Evolutionary conservation across 64 coral and sea anemone species (phyloP).

Genomic region (Acropora yongei): DNA sequence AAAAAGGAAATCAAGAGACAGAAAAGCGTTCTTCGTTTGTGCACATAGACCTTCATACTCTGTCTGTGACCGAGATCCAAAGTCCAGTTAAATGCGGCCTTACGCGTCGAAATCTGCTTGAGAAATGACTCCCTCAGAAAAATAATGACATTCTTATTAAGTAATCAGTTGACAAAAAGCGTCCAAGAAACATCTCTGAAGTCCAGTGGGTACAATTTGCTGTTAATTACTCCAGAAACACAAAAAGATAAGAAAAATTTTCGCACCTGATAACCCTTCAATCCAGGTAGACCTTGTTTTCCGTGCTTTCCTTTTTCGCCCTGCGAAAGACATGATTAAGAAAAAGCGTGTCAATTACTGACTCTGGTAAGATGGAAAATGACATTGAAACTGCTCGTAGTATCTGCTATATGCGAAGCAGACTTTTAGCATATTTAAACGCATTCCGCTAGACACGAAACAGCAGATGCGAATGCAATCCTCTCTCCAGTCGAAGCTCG

Average conservation of each 20-base stretch:
- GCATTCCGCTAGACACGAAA: no score
- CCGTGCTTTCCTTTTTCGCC: conserved; percentile 56
- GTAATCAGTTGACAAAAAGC: not conserved
- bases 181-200: not conserved
- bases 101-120: no score
- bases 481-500: no score
- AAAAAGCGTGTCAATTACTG: not conserved
- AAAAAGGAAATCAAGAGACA: not conserved
- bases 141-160: not conserved
- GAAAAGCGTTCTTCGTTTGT: not conserved
- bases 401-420: no score
- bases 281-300: conserved; percentile 5
- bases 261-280: conserved; percentile 43
- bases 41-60: no score
- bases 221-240: not conserved
- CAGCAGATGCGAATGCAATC: no score
- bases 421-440: no score
- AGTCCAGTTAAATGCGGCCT: no score
- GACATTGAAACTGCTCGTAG: no score
- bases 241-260: not conserved
- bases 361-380: no score
- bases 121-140: no score
- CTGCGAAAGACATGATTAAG: not conserved
- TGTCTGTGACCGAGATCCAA: no score
- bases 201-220: not conserved